Base-by-base conservation (phyloP, 2,113 vertebrate genomes). In the Atlantisia rogersi region DNA sequence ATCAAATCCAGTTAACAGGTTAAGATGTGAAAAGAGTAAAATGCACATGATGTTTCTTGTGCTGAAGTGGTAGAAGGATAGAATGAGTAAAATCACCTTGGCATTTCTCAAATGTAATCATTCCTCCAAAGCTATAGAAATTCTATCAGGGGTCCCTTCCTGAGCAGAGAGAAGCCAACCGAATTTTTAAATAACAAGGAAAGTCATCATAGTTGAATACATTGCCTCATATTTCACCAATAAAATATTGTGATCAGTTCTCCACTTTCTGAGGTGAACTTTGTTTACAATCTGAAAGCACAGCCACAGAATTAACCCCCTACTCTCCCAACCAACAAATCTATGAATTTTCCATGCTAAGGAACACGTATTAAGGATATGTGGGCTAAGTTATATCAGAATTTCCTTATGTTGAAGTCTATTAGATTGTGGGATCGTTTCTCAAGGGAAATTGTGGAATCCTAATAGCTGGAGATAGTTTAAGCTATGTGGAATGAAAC, bases 361-460 rank as follows among this genome's bases (percentile, higher is more conserved):
- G 63, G 24, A 82, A 86, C 40, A 55, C 25, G 48, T 46, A 80
- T 46, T 44, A 90, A 81, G 24, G 6, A 91, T 95, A 96, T 90
- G 18, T 90, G 76, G 31, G 10, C 22, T 88, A 32, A 91, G 68
- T 96, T 90, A 88, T 73, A 79, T 50, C 31, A 71, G 26, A 92
- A 86, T 90, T 93, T 95, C 39, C 65, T 86, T 59, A n/a, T 37
- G 19, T 35, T 60, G 14, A 7, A 74, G 3, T 46, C 53, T 90
- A 64, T 92, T 91, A 86, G 37, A 77, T 32, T 84, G 29, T 62
- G n/a, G 73, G 86, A 90, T 86, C 60, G 5, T 76, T 92, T 94
- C 88, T 82, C 65, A 44, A 67, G 80, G 75, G 91, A 90, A 91
- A 73, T 32, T 67, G 37, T 93, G 82, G 64, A 73, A 88, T 93